Evolutionary conservation across 2,888 invertebrate species (phyloP).

Genomic region (Alviniconcha strummeri): DNA sequence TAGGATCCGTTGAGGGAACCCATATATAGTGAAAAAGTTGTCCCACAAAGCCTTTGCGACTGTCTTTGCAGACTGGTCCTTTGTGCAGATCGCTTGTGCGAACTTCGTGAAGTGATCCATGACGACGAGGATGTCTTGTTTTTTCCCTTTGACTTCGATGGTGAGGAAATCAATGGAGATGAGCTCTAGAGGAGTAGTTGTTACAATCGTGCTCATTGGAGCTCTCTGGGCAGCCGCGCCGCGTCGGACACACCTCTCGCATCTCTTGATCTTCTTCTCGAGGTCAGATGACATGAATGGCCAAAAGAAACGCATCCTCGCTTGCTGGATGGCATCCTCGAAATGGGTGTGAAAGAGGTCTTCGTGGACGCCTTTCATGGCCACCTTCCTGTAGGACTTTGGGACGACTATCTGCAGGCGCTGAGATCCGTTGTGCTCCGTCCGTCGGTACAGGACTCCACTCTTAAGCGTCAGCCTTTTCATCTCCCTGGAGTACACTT

Average conservation of each 20-base stretch:
- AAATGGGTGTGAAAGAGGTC: background rate
- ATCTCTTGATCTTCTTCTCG: background rate
- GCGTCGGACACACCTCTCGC: background rate
- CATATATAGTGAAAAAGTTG: constrained; percentile 7
- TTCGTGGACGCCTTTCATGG: background rate
- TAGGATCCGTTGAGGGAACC: background rate
- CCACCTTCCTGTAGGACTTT: background rate
- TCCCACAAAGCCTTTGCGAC: constrained; percentile 10
- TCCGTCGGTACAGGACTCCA: background rate
- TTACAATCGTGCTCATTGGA: background rate
- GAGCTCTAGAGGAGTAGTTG: background rate
- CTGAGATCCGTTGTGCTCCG: background rate
- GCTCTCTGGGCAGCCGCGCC: background rate
- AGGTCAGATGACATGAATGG: background rate
- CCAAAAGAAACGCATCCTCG: background rate
- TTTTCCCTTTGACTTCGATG: background rate
- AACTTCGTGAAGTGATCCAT: constrained; percentile 26
- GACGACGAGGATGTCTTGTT: background rate
- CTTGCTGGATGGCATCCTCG: background rate
- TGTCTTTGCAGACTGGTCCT: too few relatives aligned
- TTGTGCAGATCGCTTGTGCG: constrained; percentile 1
- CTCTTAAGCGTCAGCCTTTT: background rate
- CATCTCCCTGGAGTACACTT: background rate
- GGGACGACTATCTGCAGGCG: background rate
- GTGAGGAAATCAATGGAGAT: background rate